phyloP scores from a whole-genome alignment of 2,113 vertebrate genomes.

The Stomatorhinus ivindoensis region DNA sequence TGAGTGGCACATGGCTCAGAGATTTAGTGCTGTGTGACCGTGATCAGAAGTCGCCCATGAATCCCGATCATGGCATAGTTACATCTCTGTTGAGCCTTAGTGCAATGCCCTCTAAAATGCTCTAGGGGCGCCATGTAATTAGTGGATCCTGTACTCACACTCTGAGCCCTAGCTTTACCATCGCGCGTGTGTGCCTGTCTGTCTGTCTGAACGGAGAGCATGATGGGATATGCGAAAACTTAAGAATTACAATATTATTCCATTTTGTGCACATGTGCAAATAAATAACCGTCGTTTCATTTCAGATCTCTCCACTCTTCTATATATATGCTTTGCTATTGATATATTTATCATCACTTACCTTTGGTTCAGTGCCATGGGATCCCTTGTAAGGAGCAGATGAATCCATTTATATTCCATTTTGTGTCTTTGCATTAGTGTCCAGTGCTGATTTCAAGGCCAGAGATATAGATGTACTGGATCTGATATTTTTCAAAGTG shows the following conservation, averaged over 20 bases:
- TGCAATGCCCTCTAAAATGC: background rate
- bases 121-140: background rate
- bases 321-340: background rate
- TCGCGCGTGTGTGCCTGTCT: background rate
- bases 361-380: background rate
- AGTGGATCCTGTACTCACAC: background rate
- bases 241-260: background rate
- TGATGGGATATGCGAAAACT: background rate
- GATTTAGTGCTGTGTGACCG: background rate
- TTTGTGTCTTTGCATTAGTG: background rate
- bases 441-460: background rate
- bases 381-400: background rate
- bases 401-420: background rate
- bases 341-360: background rate
- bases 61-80: background rate
- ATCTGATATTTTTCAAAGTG: background rate
- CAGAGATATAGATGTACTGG: background rate
- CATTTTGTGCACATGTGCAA: background rate
- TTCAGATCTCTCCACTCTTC: background rate
- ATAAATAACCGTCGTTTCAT: background rate
- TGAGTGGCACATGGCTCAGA: background rate
- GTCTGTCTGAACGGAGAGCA: background rate
- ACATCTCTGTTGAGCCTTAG: background rate
- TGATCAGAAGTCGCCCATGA: background rate
- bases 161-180: background rate